Conservation (phyloP, 2,113 vertebrate species). For the Axis porcinus region DNA sequence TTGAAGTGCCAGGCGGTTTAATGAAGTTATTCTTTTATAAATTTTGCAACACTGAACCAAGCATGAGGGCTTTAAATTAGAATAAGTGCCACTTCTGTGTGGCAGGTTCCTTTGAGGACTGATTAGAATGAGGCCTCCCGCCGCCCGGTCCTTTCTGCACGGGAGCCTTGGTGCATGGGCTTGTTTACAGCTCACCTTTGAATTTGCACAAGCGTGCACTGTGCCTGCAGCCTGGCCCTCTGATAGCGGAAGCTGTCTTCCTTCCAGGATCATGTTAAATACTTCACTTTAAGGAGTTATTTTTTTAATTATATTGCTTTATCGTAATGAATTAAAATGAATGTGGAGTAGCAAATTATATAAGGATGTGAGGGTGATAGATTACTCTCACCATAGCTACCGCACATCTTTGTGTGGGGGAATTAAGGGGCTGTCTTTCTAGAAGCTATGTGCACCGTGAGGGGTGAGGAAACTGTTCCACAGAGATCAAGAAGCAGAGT, state of each 20-base stretch:
- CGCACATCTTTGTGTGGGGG: slow-evolving; percentile 74
- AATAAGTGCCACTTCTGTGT: slow-evolving; percentile 86
- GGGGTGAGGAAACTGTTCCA: not conserved
- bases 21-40: slow-evolving; percentile 84
- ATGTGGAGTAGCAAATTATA: slow-evolving; percentile 78
- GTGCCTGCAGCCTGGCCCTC: slow-evolving; percentile 67
- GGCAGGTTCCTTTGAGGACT: slow-evolving; percentile 84
- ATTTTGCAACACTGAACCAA: slow-evolving; percentile 84
- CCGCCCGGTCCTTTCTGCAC: slow-evolving; percentile 77
- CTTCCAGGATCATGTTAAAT: slow-evolving; percentile 76
- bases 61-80: slow-evolving; percentile 85
- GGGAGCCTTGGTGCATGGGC: slow-evolving; percentile 67
- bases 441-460: not conserved
- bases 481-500: not conserved
- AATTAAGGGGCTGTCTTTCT: slow-evolving; percentile 61
- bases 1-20: slow-evolving; percentile 79
- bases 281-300: slow-evolving; percentile 77
- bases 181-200: slow-evolving; percentile 81
- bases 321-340: slow-evolving; percentile 81
- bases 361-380: slow-evolving; percentile 71
- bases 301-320: slow-evolving; percentile 79
- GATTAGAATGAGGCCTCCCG: slow-evolving; percentile 83
- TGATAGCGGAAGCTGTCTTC: slow-evolving; percentile 40
- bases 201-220: slow-evolving; percentile 65
- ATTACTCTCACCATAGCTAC: slow-evolving; percentile 81